A percentile compares a stretch with the other conserved stretches of the same genome.
These are phyloP conservation scores for Galago senegalensis DNA, from an alignment of 2,797 vertebrate genomes.

Conservation along the genomic window DNA sequence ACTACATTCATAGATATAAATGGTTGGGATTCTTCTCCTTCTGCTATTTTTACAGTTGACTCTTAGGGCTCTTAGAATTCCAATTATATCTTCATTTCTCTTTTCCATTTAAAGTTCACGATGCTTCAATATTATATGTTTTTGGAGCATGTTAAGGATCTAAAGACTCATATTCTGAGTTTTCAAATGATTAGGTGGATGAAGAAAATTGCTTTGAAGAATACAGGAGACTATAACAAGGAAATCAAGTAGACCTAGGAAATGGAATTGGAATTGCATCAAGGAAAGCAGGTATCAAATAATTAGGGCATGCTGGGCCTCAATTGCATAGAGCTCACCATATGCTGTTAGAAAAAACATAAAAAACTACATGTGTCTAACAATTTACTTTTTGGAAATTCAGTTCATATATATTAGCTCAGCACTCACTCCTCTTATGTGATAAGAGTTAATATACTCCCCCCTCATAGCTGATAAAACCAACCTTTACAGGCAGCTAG, in stretches of 20 bases:
- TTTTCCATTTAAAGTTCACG: conserved; percentile 28
- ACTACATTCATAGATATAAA: background rate
- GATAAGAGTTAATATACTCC: background rate
- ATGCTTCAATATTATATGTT: conserved; percentile 13
- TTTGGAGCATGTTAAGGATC: background rate
- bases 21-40: background rate
- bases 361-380: background rate
- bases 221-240: background rate
- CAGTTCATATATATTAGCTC: background rate
- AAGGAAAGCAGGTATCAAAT: background rate
- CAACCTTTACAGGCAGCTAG: background rate
- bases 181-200: background rate
- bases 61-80: background rate
- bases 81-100: background rate
- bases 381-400: background rate
- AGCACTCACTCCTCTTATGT: background rate
- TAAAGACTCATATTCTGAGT: background rate
- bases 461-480: background rate
- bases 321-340: background rate
- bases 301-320: background rate
- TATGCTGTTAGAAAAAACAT: background rate
- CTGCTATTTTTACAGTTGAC: background rate
- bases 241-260: background rate
- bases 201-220: background rate
- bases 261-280: background rate